Percentiles rank a stretch among this genome's conserved stretches.
Evolutionary conservation across 53 echinoderm and acorn worm species (phyloP).

Genomic region (Holothuria leucospilota): DNA sequence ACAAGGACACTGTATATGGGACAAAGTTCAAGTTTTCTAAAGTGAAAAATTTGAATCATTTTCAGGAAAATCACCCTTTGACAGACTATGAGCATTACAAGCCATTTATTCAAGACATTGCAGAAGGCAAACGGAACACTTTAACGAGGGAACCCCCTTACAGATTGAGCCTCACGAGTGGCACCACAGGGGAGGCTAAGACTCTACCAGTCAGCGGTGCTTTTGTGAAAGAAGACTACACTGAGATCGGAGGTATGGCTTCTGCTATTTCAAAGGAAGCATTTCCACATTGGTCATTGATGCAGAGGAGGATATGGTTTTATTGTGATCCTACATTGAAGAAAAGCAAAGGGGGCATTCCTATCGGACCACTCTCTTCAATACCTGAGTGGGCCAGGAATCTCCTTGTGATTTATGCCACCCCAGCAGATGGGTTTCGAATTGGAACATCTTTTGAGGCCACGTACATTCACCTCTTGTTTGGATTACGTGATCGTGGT

Average conservation of each 20-base stretch:
- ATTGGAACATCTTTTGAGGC: constrained; percentile 56
- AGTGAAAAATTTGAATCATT: constrained; percentile 61
- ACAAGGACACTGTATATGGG: constrained; percentile 68
- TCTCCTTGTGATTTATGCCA: constrained; percentile 36
- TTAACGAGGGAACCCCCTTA: constrained; percentile 42
- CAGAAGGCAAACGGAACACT: constrained; percentile 58
- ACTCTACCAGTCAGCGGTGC: constrained; percentile 55
- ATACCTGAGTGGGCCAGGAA: constrained; percentile 47
- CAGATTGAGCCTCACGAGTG: constrained; percentile 67
- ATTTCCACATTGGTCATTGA: constrained; percentile 25
- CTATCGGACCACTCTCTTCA: constrained; percentile 49
- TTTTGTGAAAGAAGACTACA: neutral
- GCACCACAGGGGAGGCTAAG: constrained; percentile 78
- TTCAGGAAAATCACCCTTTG: constrained; percentile 68
- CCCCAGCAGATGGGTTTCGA: constrained; percentile 58
- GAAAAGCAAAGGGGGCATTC: constrained; percentile 56
- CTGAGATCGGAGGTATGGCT: neutral
- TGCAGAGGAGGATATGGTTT: constrained; percentile 51
- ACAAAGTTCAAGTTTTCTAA: constrained; percentile 52
- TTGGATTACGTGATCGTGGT: constrained; percentile 72
- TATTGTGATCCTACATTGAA: constrained; percentile 53
- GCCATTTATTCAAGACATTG: constrained; percentile 72
- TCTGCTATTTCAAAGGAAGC: constrained; percentile 11
- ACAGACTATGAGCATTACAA: constrained; percentile 73
- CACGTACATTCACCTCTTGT: constrained; percentile 75